A percentile compares a stretch with the other conserved stretches of the same genome.
Conservation (phyloP, 2,888 invertebrate genomes). For the Sminthurinus aureus region DNA sequence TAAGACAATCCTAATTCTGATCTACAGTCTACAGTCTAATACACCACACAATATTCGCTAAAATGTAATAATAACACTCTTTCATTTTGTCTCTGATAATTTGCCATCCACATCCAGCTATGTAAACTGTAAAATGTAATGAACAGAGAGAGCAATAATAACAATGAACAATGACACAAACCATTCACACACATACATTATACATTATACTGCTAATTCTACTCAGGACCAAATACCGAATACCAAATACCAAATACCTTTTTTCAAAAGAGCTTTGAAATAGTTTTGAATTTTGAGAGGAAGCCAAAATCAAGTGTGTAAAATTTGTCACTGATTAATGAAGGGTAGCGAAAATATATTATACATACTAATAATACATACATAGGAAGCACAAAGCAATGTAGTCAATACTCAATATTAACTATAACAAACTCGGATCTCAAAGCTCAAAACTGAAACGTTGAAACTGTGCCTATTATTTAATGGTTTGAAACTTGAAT, state of each 20-base stretch:
- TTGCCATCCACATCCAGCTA: conserved; percentile 6
- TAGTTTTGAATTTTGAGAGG: neutral
- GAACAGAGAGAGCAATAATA: neutral
- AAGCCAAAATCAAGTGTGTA: neutral
- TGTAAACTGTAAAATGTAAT: neutral
- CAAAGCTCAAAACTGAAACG: neutral
- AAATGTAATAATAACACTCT: conserved; percentile 2
- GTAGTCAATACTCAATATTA: neutral
- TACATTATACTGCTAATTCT: no score
- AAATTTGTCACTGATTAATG: conserved; percentile 41
- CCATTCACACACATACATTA: conserved; percentile 8
- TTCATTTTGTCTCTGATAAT: neutral
- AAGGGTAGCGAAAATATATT: conserved; percentile 33
- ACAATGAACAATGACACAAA: conserved; percentile 6
- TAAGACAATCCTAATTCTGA: neutral
- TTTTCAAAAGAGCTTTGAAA: no score
- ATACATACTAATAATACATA: no score
- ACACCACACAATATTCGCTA: neutral
- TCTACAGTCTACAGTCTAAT: no score
- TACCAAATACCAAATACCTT: no score
- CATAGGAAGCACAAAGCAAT: no score
- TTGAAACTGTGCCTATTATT: no score
- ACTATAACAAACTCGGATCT: neutral
- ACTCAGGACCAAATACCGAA: no score
- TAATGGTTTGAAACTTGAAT: no score